Evolutionary conservation across 1,140 invertebrate species (phyloP).

Genomic region (Neodiprion virginianus): DNA sequence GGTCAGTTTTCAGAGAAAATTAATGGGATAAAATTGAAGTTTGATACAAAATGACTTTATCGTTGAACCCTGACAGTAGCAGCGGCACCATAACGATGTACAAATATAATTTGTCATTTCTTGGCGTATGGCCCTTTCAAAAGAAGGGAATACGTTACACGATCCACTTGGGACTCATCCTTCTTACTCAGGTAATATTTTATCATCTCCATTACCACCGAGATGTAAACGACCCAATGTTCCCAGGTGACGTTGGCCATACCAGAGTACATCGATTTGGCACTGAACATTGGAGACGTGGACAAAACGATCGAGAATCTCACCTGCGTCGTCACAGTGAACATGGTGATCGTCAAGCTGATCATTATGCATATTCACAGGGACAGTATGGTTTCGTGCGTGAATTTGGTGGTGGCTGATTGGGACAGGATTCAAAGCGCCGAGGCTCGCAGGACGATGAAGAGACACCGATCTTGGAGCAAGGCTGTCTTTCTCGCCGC

Average conservation of each 20-base stretch:
- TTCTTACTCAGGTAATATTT: conserved; percentile 26
- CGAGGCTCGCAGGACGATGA: conserved; percentile 28
- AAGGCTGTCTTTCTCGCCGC: conserved; percentile 28
- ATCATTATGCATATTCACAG: conserved; percentile 9
- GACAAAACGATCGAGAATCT: not conserved
- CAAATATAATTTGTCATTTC: conserved; percentile 28
- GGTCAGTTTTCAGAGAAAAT: too few relatives aligned
- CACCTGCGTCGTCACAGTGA: not conserved
- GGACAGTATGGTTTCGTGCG: conserved; percentile 10
- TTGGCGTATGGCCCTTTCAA: conserved; percentile 31
- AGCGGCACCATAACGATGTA: conserved; percentile 23
- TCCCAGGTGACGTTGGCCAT: not conserved
- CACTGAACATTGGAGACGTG: not conserved
- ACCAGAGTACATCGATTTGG: not conserved
- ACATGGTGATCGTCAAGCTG: not conserved
- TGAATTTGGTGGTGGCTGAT: conserved; percentile 26
- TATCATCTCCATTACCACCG: conserved; percentile 24
- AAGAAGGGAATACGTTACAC: conserved; percentile 24
- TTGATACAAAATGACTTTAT: not conserved
- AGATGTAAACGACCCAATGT: conserved; percentile 25
- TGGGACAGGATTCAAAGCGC: conserved; percentile 18
- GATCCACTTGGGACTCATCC: conserved; percentile 25
- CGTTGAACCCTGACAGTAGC: not conserved
- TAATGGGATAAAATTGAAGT: too few relatives aligned
- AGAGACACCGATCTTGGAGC: conserved; percentile 25